A percentile compares a stretch with the other conserved stretches of the same genome.
Evolutionary conservation across 2,888 invertebrate genomes (phyloP).

Genomic region (Neuroscelio doddi): DNA sequence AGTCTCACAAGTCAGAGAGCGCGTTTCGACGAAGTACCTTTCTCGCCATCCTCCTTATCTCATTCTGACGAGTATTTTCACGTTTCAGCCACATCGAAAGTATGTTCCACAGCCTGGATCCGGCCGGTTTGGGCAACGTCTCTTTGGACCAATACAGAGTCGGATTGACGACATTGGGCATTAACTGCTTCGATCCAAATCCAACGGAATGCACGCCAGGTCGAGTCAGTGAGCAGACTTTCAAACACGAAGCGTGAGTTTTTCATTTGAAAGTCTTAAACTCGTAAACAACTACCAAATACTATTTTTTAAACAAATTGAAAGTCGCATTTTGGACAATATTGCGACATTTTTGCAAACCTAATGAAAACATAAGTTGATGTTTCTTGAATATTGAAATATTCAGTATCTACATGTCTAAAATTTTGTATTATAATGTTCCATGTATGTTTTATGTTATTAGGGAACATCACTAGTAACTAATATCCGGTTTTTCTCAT

Average conservation of each 20-base stretch:
- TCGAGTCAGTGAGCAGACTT: slow-evolving; percentile 51
- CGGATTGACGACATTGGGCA: slow-evolving; percentile 58
- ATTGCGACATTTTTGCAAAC: slow-evolving; percentile 13
- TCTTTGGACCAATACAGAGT: slow-evolving; percentile 55
- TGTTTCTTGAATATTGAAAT: too few relatives aligned
- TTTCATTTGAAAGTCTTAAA: too few relatives aligned
- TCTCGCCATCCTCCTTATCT: slow-evolving; percentile 20
- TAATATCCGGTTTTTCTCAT: too few relatives aligned
- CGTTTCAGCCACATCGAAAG: slow-evolving; percentile 57
- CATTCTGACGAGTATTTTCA: slow-evolving; percentile 27
- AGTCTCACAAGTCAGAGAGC: background rate
- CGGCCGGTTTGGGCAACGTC: slow-evolving; percentile 50
- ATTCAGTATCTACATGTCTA: too few relatives aligned
- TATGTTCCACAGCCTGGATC: slow-evolving; percentile 58
- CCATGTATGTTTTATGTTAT: too few relatives aligned
- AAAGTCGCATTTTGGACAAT: too few relatives aligned
- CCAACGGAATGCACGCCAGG: slow-evolving; percentile 49
- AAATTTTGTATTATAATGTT: too few relatives aligned
- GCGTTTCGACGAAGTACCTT: background rate
- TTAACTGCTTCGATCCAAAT: slow-evolving; percentile 49
- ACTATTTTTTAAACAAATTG: too few relatives aligned
- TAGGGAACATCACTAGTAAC: too few relatives aligned
- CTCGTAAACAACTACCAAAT: too few relatives aligned
- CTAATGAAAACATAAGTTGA: too few relatives aligned
- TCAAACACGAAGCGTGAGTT: slow-evolving; percentile 59